Conservation (phyloP, 2,888 invertebrate species). For the Scotopteryx bipunctaria region DNA sequence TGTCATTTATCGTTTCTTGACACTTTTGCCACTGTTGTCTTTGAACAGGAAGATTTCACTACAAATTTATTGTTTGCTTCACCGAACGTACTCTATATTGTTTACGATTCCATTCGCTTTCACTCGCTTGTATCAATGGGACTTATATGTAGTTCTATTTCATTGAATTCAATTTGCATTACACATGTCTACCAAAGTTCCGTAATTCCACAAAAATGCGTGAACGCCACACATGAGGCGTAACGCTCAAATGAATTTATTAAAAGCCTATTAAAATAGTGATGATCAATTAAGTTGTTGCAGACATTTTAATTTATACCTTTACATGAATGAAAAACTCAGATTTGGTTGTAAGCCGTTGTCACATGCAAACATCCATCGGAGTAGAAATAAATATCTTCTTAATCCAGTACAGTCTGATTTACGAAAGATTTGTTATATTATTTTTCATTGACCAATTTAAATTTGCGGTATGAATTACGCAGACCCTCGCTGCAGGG, state of each 20-base stretch:
- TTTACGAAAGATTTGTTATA: neutral
- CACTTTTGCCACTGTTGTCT: conserved; percentile 17
- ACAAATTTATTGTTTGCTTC: conserved; percentile 18
- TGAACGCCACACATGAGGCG: no score
- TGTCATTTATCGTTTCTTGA: conserved; percentile 21
- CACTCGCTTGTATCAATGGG: neutral
- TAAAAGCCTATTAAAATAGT: no score
- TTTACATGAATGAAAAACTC: no score
- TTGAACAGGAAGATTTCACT: conserved; percentile 27
- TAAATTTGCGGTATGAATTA: neutral
- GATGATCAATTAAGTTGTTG: no score
- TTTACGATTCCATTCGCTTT: conserved; percentile 13
- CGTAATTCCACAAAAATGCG: no score
- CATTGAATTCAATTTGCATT: conserved; percentile 4
- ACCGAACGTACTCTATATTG: conserved; percentile 8
- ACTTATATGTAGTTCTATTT: conserved; percentile 2
- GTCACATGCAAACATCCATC: no score
- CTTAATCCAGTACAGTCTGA: neutral
- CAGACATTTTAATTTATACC: no score
- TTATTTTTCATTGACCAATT: neutral
- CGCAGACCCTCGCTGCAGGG: conserved; percentile 1
- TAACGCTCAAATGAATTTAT: no score
- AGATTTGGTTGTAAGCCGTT: no score
- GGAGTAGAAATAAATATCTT: neutral
- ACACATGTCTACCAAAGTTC: no score